These are phyloP conservation scores for Cheilinus undulatus DNA, from an alignment of 2,113 vertebrate genomes.

Conservation along the genomic window DNA sequence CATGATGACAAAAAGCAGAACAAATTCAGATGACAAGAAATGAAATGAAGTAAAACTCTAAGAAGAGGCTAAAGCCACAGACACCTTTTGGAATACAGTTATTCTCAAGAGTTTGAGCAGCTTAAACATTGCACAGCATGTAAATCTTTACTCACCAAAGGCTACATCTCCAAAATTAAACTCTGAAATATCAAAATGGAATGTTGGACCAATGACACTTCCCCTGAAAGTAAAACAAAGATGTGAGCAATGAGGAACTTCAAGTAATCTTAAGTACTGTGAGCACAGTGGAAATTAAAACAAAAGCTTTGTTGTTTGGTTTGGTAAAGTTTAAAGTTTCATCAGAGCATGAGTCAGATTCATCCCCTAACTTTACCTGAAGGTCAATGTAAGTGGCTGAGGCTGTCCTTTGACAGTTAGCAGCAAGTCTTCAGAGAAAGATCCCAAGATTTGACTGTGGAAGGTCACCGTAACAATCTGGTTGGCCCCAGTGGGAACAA, in stretches of 20 bases:
- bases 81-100: not conserved
- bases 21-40: not conserved
- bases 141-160: conserved; percentile 84
- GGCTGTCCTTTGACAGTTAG: conserved; percentile 82
- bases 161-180: conserved; percentile 88
- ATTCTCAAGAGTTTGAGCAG: not conserved
- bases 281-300: not conserved
- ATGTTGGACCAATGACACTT: conserved; percentile 85
- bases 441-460: conserved; percentile 79
- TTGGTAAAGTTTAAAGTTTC: not conserved
- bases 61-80: not conserved
- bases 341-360: not conserved
- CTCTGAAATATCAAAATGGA: conserved; percentile 85
- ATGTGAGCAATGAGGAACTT: not conserved
- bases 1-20: not conserved
- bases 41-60: not conserved
- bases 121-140: not conserved
- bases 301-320: not conserved
- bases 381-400: conserved; percentile 77
- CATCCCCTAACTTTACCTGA: conserved; percentile 80
- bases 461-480: conserved; percentile 86
- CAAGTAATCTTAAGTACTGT: not conserved
- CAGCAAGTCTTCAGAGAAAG: conserved; percentile 86
- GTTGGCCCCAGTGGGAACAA: conserved; percentile 74
- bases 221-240: conserved; percentile 80